A percentile compares a stretch with the other conserved stretches of the same genome.
These are phyloP conservation scores for Schlechtendalia chinensis DNA, from an alignment of 1,140 invertebrate genomes.

Conservation along the genomic window DNA sequence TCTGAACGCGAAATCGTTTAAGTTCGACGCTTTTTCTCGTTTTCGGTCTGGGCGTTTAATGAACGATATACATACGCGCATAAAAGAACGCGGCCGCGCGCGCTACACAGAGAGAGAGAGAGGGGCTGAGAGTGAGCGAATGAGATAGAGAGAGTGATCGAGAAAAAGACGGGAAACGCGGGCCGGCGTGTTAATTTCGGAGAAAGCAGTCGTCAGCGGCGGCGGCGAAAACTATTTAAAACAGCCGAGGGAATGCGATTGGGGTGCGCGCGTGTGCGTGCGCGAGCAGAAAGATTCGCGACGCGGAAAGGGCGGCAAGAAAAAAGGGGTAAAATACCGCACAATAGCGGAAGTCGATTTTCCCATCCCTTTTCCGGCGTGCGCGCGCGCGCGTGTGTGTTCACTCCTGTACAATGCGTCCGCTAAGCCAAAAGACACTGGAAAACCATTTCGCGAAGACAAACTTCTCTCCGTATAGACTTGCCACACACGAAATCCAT, in stretches of 20 bases:
- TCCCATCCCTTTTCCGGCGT: constrained; percentile 9
- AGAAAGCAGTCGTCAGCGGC: constrained; percentile 36
- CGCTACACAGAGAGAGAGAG: no score
- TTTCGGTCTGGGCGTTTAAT: constrained; percentile 49
- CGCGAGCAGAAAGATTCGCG: constrained; percentile 27
- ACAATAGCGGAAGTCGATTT: constrained; percentile 39
- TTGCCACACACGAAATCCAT: constrained; percentile 31
- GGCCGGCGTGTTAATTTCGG: constrained; percentile 46
- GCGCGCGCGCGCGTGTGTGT: not conserved
- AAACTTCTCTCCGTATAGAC: constrained; percentile 7
- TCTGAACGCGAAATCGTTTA: constrained; percentile 47
- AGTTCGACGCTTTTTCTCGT: constrained; percentile 49
- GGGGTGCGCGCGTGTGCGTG: constrained; percentile 4
- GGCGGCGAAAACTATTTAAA: constrained; percentile 49
- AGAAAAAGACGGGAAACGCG: constrained; percentile 31
- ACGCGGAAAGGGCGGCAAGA: constrained; percentile 14
- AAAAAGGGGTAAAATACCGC: constrained; percentile 42
- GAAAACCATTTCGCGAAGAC: constrained; percentile 37
- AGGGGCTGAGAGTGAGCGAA: no score
- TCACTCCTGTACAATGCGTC: constrained; percentile 21
- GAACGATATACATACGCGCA: constrained; percentile 43
- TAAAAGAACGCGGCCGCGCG: constrained; percentile 27
- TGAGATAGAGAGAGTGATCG: no score
- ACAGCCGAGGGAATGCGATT: constrained; percentile 46
- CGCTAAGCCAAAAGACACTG: constrained; percentile 35